phyloP scores from a whole-genome alignment of 2,797 vertebrate genomes.

The Epinephelus malabaricus region DNA sequence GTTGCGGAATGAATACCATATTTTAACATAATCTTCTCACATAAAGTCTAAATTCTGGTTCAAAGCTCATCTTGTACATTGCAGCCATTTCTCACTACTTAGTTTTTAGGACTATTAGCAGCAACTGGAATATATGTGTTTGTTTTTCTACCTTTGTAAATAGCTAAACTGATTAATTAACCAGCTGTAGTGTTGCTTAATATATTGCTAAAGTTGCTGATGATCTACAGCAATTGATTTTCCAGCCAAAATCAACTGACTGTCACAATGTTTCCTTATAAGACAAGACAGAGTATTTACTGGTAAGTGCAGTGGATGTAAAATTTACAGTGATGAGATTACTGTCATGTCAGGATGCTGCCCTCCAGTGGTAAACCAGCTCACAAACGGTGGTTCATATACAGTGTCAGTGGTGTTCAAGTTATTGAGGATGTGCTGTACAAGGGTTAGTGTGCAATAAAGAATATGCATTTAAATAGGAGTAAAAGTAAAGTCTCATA shows the following conservation, averaged over 20 bases:
- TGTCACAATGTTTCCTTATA: background rate
- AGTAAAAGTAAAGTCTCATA: background rate
- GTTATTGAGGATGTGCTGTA: background rate
- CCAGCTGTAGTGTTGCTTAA: background rate
- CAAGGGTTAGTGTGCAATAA: background rate
- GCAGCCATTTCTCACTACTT: background rate
- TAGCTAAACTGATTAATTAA: background rate
- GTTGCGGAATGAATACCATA: background rate
- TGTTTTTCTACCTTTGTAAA: background rate
- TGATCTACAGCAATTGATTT: background rate
- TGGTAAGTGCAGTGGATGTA: background rate
- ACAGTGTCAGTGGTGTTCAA: background rate
- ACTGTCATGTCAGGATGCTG: slow-evolving; percentile 50
- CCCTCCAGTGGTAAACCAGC: slow-evolving; percentile 59
- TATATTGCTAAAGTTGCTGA: background rate
- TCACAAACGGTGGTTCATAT: background rate
- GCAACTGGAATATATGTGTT: no score
- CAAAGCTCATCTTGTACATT: background rate
- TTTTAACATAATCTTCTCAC: background rate
- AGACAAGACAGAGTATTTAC: background rate
- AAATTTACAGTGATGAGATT: background rate
- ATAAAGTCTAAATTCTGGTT: background rate
- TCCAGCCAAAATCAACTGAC: background rate
- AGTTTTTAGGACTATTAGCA: background rate
- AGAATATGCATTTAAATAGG: background rate